A percentile compares a stretch with the other conserved stretches of the same genome.
Conservation (phyloP, 2,113 vertebrate species). For the Anthoscopus minutus region DNA sequence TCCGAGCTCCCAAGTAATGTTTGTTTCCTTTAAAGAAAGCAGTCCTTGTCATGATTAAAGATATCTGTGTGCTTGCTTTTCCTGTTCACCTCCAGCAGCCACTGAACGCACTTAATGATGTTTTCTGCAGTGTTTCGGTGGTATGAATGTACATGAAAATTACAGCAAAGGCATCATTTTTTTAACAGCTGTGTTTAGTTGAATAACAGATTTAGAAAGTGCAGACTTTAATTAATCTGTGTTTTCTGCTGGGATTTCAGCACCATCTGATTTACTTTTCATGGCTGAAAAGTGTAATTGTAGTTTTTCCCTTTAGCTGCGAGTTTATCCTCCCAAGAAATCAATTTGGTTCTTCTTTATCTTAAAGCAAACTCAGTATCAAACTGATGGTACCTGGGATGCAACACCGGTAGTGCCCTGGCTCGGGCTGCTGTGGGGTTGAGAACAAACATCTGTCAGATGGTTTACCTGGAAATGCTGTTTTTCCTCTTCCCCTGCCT, state of each 20-base stretch:
- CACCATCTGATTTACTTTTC: conserved; percentile 75
- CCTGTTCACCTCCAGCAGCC: neutral
- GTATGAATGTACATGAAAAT: conserved; percentile 50
- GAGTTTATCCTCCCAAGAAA: conserved; percentile 66
- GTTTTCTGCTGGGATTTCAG: conserved; percentile 77
- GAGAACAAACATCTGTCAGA: neutral
- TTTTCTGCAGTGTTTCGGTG: conserved; percentile 10
- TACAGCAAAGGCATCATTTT: conserved; percentile 69
- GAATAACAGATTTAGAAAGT: conserved; percentile 78
- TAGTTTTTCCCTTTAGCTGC: conserved; percentile 62
- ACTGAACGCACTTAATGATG: neutral
- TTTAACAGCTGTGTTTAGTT: conserved; percentile 76
- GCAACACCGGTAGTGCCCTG: neutral
- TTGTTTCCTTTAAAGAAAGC: neutral
- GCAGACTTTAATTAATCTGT: conserved; percentile 78
- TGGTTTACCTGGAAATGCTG: neutral
- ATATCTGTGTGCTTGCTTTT: neutral
- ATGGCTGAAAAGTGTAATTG: conserved; percentile 73
- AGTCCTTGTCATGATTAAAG: neutral
- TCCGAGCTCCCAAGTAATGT: neutral
- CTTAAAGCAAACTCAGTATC: conserved; percentile 31
- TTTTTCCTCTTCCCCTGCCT: neutral
- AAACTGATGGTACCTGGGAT: neutral
- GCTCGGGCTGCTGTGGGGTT: neutral
- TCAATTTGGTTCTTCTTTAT: conserved; percentile 52